Base-by-base conservation (phyloP, 2,113 vertebrate species). In the Macrotus californicus region DNA sequence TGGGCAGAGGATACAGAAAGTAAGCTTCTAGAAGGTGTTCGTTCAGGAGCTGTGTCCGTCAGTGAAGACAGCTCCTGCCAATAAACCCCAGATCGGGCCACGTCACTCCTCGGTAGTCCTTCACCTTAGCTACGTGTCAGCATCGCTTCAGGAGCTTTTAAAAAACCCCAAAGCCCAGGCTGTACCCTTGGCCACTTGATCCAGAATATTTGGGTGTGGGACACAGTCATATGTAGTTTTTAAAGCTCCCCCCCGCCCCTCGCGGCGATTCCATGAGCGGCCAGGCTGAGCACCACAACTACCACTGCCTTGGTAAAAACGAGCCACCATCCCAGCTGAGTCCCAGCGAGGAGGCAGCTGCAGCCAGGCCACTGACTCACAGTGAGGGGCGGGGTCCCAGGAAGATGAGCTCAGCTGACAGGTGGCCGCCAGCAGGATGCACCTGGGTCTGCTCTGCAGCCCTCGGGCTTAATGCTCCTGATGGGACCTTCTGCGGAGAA, bases 351-450 rank as follows among this genome's bases (percentile, higher is more conserved):
- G 43, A 92, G 94, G 91, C 98, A 98, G 97, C 97, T 98, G 98
- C 92, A 97, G 96, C 66, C 59, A 81, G 77, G 91, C 92, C 36
- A 36, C 87, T 93, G 93, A 83, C 94, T 98, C 96, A 97, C 91
- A 96, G 94, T 14, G 87, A 96, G 96, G 93, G 88, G 87, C 11
- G 43, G 94, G 87, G 97, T 89, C 87, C 36, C 48, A 77, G 95
- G 95, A 83, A 96, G 96, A 97, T 19, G 83, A 93, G 97, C 95
- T 97, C 98, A 98, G 97, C 98, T 96, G 98, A 97, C 98, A 98
- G 97, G 97, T 98, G 98, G 97, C 97, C 31, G 97, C 97, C 41
- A 1, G 94, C 50, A 18, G 66, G 94, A 94, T 52, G 89, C 1
- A 94, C 96, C 88, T 97, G 93, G 93, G 1, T 0, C 70, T 64